Conservation (phyloP, 2,113 vertebrate species). For the Ameiurus melas region DNA sequence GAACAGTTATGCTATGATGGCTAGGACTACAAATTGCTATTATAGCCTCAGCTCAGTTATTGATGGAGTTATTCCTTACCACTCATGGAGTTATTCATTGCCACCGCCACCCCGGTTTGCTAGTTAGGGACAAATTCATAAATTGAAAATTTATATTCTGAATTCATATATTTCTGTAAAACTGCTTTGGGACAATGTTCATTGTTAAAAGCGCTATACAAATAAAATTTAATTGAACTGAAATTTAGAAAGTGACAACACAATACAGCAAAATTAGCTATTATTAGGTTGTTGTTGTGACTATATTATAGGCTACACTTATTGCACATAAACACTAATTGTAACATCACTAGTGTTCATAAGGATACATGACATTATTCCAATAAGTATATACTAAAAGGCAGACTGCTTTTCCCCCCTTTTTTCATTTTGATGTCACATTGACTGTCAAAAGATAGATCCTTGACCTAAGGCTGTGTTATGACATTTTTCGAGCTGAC, state of each 20-base stretch:
- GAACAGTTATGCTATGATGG: too few species aligned
- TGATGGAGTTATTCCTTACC: too few species aligned
- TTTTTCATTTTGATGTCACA: background rate
- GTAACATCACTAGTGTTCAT: background rate
- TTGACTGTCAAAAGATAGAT: background rate
- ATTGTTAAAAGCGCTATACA: too few species aligned
- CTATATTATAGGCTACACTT: background rate
- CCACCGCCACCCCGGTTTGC: too few species aligned
- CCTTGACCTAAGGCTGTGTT: slow-evolving; percentile 12
- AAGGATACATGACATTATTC: background rate
- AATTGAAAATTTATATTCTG: too few species aligned
- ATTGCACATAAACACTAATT: background rate
- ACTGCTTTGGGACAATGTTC: too few species aligned
- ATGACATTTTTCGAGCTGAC: background rate
- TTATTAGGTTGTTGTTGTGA: background rate
- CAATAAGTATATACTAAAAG: background rate
- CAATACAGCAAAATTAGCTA: background rate
- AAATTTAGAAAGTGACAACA: slow-evolving; percentile 9
- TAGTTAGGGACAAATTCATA: too few species aligned
- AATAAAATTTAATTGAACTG: too few species aligned
- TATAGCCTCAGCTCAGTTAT: too few species aligned
- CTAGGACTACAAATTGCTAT: too few species aligned
- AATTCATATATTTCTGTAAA: too few species aligned
- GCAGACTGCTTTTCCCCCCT: background rate
- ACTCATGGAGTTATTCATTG: too few species aligned